Base-by-base conservation (phyloP, 1,140 invertebrate species). In the Aphaenogaster ashmeadi region DNA sequence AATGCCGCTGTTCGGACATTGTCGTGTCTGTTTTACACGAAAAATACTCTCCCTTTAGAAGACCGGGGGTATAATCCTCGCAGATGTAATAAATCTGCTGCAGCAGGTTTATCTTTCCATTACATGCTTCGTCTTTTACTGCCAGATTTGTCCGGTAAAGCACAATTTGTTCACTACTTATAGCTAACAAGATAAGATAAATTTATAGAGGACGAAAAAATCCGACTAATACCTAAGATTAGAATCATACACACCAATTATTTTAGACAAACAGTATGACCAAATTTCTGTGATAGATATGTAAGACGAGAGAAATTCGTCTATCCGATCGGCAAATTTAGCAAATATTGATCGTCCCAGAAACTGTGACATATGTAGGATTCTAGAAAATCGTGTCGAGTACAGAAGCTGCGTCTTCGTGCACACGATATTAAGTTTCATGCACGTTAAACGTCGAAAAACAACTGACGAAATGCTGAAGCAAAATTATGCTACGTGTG, bases 1-100 rank as follows among this genome's bases (percentile, higher is more conserved):
- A 75, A 75, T 38, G 80, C 67, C 67, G 80, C 67, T 44, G 54
- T 44, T 60, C 69, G 80, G 52, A 47, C 69, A 60, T 60, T 75
- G 54, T 60, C 80, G 69, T 21, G 69, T 84, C 80, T 84, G 80
- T 84, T 84, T 74, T 84, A 84, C 80, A 38, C 69, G 80, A 75
- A 84, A 84, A 84, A 84, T 84, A 84, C 41, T 60, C 33, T 62
- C 80, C 72, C 13, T 84, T 64, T 83, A 58, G 52, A 72, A 83
- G 52, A 72, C 50, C 67, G 13, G 52, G 15, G 13, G 21, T 75
- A 69, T 50, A 74, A 84, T 74, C 54, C 41, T 47, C 72, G 60
- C 41, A 69, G 69, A 74, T 74, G 41, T 60, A 62, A 60, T 84
- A 84, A 84, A 75, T 75, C 80, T 75, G 44, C 56, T 50, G 69